Percentiles rank a stretch among this genome's conserved stretches.
Evolutionary conservation across 2,113 vertebrate species (phyloP).

Genomic region (Nansenia antarctica): DNA sequence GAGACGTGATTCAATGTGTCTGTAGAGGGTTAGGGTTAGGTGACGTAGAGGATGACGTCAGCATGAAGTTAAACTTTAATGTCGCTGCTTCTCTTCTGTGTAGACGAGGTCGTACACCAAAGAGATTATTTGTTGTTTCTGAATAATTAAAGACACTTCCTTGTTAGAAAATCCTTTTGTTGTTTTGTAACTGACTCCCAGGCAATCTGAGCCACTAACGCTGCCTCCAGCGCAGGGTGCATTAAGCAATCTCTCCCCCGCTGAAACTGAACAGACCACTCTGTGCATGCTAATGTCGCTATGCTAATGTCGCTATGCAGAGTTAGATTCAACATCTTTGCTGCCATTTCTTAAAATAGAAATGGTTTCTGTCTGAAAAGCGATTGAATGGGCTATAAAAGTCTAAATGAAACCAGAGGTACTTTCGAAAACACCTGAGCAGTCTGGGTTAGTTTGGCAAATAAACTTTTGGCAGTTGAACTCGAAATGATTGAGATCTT

Average conservation of each 20-base stretch:
- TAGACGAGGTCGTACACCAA: conserved; percentile 14
- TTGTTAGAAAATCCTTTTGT: conserved; percentile 56
- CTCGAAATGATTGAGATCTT: no score
- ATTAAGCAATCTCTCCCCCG: conserved; percentile 32
- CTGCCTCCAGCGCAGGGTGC: conserved; percentile 37
- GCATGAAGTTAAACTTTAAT: conserved; percentile 42
- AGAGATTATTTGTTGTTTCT: conserved; percentile 56
- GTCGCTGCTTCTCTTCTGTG: conserved; percentile 32
- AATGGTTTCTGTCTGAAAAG: no score
- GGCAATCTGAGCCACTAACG: conserved; percentile 36
- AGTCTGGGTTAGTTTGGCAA: no score
- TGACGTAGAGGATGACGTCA: conserved; percentile 9
- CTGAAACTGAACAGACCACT: conserved; percentile 32
- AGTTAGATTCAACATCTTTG: no score
- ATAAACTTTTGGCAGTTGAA: no score
- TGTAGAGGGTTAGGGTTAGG: no score
- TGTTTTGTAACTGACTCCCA: conserved; percentile 46
- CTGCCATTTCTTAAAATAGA: no score
- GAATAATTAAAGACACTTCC: conserved; percentile 56
- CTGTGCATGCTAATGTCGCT: conserved; percentile 45
- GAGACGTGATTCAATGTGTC: no score
- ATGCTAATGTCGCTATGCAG: conserved; percentile 25
- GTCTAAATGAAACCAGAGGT: no score
- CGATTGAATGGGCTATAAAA: no score
- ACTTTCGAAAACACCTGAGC: no score